A percentile compares a stretch with the other conserved stretches of the same genome.
Conservation (phyloP, 1,140 invertebrate species). For the Elymnias hypermnestra region DNA sequence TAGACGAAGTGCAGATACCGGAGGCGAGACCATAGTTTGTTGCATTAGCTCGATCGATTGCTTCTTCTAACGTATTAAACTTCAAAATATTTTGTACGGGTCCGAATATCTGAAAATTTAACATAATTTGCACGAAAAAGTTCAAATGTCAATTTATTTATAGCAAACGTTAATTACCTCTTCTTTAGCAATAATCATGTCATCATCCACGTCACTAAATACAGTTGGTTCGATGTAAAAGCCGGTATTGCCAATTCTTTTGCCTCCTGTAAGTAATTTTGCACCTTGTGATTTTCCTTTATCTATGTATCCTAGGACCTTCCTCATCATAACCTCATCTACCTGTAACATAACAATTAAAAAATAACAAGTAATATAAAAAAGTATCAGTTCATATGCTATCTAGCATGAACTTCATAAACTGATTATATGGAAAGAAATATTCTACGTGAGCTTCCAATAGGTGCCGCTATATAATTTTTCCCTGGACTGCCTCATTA, state of each 20-base stretch:
- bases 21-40: constrained; percentile 94
- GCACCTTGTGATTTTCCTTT: constrained; percentile 86
- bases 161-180: too few species aligned
- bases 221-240: constrained; percentile 89
- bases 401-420: too few species aligned
- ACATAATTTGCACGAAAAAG: too few species aligned
- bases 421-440: too few species aligned
- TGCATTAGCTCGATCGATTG: constrained; percentile 91
- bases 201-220: constrained; percentile 85
- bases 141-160: too few species aligned
- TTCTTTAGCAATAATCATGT: constrained; percentile 88
- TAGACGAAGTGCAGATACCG: constrained; percentile 89
- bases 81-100: constrained; percentile 94
- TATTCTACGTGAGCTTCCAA: too few species aligned
- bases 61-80: constrained; percentile 91
- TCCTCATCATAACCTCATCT: constrained; percentile 80
- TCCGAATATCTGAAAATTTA: constrained; percentile 86
- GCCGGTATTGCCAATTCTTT: constrained; percentile 78
- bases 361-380: too few species aligned
- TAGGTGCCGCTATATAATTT: too few species aligned
- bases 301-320: constrained; percentile 82
- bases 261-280: constrained; percentile 81
- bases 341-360: too few species aligned
- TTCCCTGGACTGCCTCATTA: too few species aligned
- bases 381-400: too few species aligned